phyloP scores from a whole-genome alignment of 2,888 invertebrate genomes.

The Reticulitermes lucifugus region DNA sequence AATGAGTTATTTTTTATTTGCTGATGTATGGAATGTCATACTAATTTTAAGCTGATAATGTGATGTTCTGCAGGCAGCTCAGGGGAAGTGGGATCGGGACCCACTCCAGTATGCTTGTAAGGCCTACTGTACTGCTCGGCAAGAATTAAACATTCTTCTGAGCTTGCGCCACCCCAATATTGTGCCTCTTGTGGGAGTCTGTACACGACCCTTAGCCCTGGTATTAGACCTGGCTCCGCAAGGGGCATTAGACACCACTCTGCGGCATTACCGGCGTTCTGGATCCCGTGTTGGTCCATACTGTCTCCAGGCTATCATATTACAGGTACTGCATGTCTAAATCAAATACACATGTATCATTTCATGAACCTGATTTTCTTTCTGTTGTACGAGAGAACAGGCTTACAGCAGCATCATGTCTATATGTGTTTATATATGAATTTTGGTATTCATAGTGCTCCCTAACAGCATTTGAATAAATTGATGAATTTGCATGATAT shows the following conservation, averaged over 20 bases:
- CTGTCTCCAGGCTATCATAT: slow-evolving; percentile 84
- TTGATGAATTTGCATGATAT: too few species aligned
- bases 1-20: too few species aligned
- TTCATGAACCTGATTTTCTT: too few species aligned
- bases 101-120: slow-evolving; percentile 93
- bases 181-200: slow-evolving; percentile 91
- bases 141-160: slow-evolving; percentile 90
- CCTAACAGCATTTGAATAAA: too few species aligned
- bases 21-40: too few species aligned
- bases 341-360: not conserved
- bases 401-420: not conserved
- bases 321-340: slow-evolving; percentile 71
- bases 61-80: slow-evolving; percentile 69
- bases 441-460: too few species aligned
- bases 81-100: slow-evolving; percentile 94
- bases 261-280: slow-evolving; percentile 87
- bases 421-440: too few species aligned
- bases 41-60: too few species aligned
- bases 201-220: slow-evolving; percentile 88
- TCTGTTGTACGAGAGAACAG: not conserved
- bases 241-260: slow-evolving; percentile 87
- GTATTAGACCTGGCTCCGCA: slow-evolving; percentile 92
- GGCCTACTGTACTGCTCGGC: slow-evolving; percentile 95
- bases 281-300: slow-evolving; percentile 85
- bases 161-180: slow-evolving; percentile 92